phyloP scores from a whole-genome alignment of 2,797 vertebrate species.

The Sarcoramphus papa region DNA sequence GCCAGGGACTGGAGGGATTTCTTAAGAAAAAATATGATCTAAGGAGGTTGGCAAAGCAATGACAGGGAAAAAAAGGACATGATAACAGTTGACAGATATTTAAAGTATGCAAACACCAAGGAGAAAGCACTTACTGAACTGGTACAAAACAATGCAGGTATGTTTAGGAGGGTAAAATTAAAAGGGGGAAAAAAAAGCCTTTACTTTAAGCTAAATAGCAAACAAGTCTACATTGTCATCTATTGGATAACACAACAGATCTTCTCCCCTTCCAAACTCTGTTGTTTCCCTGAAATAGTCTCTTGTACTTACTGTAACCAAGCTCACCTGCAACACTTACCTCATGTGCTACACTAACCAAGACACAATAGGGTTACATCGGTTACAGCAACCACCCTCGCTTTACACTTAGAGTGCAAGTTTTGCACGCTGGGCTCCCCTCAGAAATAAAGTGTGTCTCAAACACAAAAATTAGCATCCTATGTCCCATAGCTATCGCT shows the following conservation, averaged over 20 bases:
- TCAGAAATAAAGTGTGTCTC: neutral
- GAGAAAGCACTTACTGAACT: neutral
- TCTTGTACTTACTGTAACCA: no score
- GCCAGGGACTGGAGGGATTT: neutral
- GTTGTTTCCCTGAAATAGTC: neutral
- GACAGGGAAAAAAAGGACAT: neutral
- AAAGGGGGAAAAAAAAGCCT: neutral
- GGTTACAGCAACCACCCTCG: neutral
- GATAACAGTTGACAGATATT: neutral
- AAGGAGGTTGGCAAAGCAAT: neutral
- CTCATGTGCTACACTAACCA: neutral
- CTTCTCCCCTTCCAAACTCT: neutral
- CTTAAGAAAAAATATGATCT: neutral
- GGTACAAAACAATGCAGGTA: neutral
- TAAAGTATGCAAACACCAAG: neutral
- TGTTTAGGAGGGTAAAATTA: neutral
- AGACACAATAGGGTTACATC: accelerated
- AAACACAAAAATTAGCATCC: neutral
- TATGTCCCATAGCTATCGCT: accelerated
- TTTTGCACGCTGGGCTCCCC: neutral
- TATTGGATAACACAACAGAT: neutral
- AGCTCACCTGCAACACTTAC: no score
- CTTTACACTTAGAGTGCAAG: neutral
- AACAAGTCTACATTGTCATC: neutral
- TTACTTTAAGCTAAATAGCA: neutral